Evolutionary conservation across 1,140 invertebrate genomes (phyloP).

Genomic region (Zaprionus nigranus): DNA sequence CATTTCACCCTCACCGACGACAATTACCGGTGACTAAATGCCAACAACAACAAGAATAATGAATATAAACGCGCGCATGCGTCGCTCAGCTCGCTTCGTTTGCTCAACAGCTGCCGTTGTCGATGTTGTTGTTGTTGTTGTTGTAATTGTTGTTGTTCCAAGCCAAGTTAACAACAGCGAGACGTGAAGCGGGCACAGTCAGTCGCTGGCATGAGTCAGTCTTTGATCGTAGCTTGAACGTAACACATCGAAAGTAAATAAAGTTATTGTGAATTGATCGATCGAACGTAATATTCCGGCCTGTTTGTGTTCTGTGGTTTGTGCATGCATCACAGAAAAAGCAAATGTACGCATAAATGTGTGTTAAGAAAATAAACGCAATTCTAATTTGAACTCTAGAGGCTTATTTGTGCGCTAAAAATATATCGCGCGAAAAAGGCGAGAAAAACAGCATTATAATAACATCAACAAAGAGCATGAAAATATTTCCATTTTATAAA

Average conservation of each 20-base stretch:
- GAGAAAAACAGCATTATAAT: slow-evolving; percentile 23
- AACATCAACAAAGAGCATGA: slow-evolving; percentile 33
- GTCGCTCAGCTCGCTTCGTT: slow-evolving; percentile 14
- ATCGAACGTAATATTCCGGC: background rate
- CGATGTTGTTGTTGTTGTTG: slow-evolving; percentile 18
- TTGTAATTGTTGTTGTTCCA: slow-evolving; percentile 25
- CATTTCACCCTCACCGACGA: slow-evolving; percentile 29
- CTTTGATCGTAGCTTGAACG: slow-evolving; percentile 59
- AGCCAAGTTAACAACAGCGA: slow-evolving; percentile 67
- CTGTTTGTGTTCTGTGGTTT: background rate
- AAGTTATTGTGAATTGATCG: background rate
- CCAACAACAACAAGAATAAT: slow-evolving; percentile 9
- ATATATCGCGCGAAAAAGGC: slow-evolving; percentile 55
- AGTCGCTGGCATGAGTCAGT: slow-evolving; percentile 68
- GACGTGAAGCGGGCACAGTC: slow-evolving; percentile 37
- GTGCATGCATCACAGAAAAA: background rate
- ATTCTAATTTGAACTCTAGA: slow-evolving; percentile 53
- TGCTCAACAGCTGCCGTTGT: slow-evolving; percentile 53
- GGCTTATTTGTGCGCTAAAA: slow-evolving; percentile 55
- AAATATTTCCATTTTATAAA: slow-evolving; percentile 62
- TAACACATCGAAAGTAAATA: slow-evolving; percentile 29
- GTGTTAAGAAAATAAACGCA: slow-evolving; percentile 46
- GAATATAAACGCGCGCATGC: slow-evolving; percentile 66
- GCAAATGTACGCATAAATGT: slow-evolving; percentile 20
- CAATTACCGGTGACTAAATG: slow-evolving; percentile 55